Evolutionary conservation across 2,113 vertebrate genomes (phyloP), one percentile per base, ranked within the genome.

Genomic region (Hemiprocne comata): DNA sequence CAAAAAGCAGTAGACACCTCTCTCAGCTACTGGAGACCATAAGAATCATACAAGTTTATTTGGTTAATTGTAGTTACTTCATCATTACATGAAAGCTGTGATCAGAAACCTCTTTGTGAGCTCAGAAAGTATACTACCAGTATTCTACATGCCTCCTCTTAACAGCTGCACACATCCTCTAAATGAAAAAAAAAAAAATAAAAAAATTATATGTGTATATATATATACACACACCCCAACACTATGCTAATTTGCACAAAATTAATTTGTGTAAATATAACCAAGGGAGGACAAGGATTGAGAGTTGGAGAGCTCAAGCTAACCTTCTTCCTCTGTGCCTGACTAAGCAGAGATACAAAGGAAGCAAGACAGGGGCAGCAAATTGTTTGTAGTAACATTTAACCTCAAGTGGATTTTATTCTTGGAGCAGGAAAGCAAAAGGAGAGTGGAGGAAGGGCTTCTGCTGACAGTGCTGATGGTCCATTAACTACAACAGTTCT

Each of bases 401-500:
- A 91, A 82, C 51, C 73, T 85, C 74, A 73, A 74, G 70, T 19
- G 70, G 78, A 75, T 88, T 73, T 81, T 85, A 76, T 28, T 55
- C 60, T 70, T 48, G 36, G 64, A 80, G 60, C 61, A 82, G n/a
- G 33, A 83, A 85, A 75, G 57, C 66, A 72, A 66, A 64, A 74
- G 50, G 50, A 51, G 54, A 92, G 51, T 21, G 29, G 48, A 82
- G 70, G 79, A 85, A 83, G 44, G 62, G 76, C 79, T 94, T 89
- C 33, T 15, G 66, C 77, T 86, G 85, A 86, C 69, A 93, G 31
- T 5, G 44, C 51, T 58, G 44, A 64, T 1, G 26, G 84, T 33
- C 73, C 88, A 84, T 93, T 96, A 95, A 84, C 73, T 71, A 67
- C 88, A 81, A 86, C 61, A 72, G 54, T 28, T 76, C 69, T 95